phyloP scores from a whole-genome alignment of 1,140 invertebrate species.

The Apis mellifera region DNA sequence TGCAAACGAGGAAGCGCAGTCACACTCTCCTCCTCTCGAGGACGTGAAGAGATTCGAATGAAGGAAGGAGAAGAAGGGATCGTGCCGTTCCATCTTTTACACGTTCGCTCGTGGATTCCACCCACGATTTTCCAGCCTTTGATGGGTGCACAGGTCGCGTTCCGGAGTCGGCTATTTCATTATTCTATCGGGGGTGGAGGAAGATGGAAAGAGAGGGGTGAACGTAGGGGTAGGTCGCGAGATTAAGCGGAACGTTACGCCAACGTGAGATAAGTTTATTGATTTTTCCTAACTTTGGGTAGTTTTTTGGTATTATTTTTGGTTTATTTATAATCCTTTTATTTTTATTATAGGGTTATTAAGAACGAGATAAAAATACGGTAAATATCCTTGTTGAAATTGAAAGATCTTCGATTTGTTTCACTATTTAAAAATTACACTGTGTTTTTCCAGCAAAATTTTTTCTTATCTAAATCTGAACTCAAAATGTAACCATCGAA shows the following conservation, averaged over 20 bases:
- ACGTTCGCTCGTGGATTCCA: not conserved
- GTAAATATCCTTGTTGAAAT: no score
- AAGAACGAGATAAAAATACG: no score
- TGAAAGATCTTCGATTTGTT: no score
- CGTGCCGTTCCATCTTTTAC: not conserved
- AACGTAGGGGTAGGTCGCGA: constrained; percentile 37
- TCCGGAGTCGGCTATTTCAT: constrained; percentile 64
- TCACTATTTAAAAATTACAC: no score
- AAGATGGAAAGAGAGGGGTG: not conserved
- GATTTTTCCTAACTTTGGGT: constrained; percentile 44
- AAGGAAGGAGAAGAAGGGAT: not conserved
- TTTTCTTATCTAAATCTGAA: no score
- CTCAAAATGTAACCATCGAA: no score
- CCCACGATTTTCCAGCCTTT: constrained; percentile 27
- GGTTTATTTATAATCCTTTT: no score
- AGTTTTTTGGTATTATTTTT: no score
- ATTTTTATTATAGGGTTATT: no score
- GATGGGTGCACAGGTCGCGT: constrained; percentile 40
- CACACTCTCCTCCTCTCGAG: no score
- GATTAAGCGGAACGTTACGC: constrained; percentile 69
- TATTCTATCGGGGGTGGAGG: constrained; percentile 51
- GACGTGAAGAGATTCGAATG: not conserved
- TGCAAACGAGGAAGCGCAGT: no score
- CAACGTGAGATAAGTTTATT: constrained; percentile 74
- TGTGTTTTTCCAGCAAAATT: no score